These are phyloP conservation scores for Eupithecia vulgata DNA, from an alignment of 2,888 invertebrate species.

Conservation along the genomic window DNA sequence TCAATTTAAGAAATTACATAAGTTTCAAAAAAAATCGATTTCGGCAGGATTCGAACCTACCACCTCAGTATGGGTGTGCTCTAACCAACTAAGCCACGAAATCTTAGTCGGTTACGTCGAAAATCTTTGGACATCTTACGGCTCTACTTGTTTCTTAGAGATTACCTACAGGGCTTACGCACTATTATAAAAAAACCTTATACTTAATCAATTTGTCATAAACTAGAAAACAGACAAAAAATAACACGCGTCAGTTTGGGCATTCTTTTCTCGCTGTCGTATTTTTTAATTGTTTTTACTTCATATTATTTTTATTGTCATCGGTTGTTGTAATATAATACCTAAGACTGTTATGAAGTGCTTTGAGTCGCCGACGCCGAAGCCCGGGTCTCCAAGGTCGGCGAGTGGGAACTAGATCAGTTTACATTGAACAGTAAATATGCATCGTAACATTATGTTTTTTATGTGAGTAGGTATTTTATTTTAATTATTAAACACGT, in stretches of 20 bases:
- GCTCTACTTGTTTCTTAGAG: too few relatives aligned
- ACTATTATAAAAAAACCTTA: too few relatives aligned
- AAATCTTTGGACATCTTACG: too few relatives aligned
- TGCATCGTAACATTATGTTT: slow-evolving; percentile 16
- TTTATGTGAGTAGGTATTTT: neutral
- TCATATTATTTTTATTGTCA: neutral
- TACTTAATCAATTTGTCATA: neutral
- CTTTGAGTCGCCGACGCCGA: slow-evolving; percentile 41
- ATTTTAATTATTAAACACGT: neutral
- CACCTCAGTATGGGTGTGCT: too few relatives aligned
- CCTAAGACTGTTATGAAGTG: neutral
- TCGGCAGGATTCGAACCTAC: too few relatives aligned
- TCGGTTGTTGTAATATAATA: neutral
- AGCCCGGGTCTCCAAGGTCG: slow-evolving; percentile 66
- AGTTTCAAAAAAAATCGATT: too few relatives aligned
- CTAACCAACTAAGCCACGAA: too few relatives aligned
- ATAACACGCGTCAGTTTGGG: neutral
- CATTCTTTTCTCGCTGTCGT: neutral
- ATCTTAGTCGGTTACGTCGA: too few relatives aligned
- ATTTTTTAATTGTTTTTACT: neutral
- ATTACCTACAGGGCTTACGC: too few relatives aligned
- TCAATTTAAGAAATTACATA: too few relatives aligned
- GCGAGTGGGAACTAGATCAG: slow-evolving; percentile 62
- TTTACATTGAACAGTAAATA: slow-evolving; percentile 34
- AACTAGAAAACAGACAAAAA: neutral